Conservation (phyloP, 1,140 invertebrate species). For the Coenobita brevimanus region DNA sequence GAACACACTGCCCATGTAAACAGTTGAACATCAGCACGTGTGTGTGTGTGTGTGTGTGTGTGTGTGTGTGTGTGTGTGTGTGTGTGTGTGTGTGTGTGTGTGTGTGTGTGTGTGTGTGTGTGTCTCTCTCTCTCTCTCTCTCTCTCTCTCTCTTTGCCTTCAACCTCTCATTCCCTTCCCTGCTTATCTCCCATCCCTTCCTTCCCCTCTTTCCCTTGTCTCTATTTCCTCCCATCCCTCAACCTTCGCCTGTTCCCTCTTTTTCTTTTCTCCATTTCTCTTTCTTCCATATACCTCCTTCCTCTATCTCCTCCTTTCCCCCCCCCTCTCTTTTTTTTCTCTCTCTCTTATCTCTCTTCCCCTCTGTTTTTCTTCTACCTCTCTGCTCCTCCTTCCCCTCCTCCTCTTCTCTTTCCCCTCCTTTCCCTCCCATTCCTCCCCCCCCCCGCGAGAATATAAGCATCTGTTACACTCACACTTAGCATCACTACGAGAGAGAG, state of each 20-base stretch:
- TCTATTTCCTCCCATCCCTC: not conserved
- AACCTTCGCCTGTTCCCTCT: not conserved
- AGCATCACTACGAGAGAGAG: not conserved
- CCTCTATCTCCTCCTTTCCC: not conserved
- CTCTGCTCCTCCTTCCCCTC: not conserved
- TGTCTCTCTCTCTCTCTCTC: not conserved
- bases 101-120: slow-evolving; percentile 6
- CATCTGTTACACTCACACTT: not conserved
- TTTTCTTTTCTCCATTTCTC: not conserved
- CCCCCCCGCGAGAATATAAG: not conserved
- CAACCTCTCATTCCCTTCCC: not conserved
- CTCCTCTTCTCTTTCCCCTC: not conserved
- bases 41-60: not conserved
- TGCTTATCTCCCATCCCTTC: not conserved
- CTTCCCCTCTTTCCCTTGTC: not conserved
- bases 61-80: slow-evolving; percentile 3
- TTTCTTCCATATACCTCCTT: not conserved
- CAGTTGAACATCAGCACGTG: no score
- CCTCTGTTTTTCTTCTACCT: not conserved
- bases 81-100: slow-evolving; percentile 16
- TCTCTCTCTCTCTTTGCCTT: not conserved
- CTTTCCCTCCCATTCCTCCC: not conserved
- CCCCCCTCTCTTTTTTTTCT: not conserved
- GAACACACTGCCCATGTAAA: no score
- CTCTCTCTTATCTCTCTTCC: not conserved